Evolutionary conservation across 2,888 invertebrate genomes (phyloP), one percentile per base, ranked within the genome.

Genomic region (Drosophila atripex): DNA sequence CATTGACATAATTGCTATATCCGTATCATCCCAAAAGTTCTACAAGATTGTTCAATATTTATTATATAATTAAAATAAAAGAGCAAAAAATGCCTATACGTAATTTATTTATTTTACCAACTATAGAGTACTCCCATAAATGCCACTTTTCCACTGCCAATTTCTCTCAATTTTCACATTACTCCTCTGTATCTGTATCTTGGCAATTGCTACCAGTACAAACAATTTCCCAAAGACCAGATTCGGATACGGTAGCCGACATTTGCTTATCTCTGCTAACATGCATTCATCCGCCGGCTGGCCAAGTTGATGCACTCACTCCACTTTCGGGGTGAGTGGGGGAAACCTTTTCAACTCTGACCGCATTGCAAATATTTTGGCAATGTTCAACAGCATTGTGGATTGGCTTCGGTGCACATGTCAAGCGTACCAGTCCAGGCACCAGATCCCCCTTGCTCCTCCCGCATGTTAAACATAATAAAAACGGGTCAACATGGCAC

Each of bases 401-500:
- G 85, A 85, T 85, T 79, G 82, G 82, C 76, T 50, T 52, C 54
- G 75, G 55, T 73, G 77, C 82, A 80, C 78, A 80, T 84, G 82
- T 84, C 82, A 85, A 80, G 52, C 68, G 77, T 39, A 56, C 76
- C 74, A 77, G 58, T 71, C 71, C 28, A 9, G 28, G 0, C 28
- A 64, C 45, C 28, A 11, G 23, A 43, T 45, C 28, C 28, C 5
- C 41, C 39, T n/a, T 35, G 35, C 55, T 21, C 14, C 59, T 58
- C 39, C 58, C 58, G 51, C 58, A 66, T 52, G 58, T 47, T 57
- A 38, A 68, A 68, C 58, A 68, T 47, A 66, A 58, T 55, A 71
- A 74, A 82, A 82, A 79, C 77, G 77, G 80, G 86, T 85, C 80
- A 82, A 76, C 80, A 82, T 82, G 70, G 76, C 84, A 70, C 63